Conservation (phyloP, 53 echinoderm and acorn worm species). For the Arbacia lixula region DNA sequence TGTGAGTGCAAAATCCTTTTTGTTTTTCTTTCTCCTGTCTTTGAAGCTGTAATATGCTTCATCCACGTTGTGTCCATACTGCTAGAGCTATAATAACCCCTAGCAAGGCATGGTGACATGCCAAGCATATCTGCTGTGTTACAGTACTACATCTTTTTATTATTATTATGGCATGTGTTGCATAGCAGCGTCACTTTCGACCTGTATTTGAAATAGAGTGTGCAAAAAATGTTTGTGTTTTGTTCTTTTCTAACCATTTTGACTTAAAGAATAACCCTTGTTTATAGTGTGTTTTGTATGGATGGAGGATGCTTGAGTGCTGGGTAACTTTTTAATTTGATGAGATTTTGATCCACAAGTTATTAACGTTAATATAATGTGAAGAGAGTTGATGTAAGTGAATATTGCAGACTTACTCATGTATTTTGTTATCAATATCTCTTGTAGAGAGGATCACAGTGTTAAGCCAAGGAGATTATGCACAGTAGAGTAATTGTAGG, state of each 20-base stretch:
- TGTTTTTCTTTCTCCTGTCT: slow-evolving; percentile 13
- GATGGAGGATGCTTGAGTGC: slow-evolving; percentile 6
- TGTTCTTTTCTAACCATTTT: slow-evolving; percentile 7
- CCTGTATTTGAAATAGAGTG: slow-evolving; percentile 49
- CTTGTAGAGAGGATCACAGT: background rate
- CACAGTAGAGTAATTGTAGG: background rate
- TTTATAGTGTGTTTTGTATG: slow-evolving; percentile 33
- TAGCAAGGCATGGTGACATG: slow-evolving; percentile 12
- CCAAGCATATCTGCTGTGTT: slow-evolving; percentile 57
- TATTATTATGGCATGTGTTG: slow-evolving; percentile 32
- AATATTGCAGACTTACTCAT: background rate
- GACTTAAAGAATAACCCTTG: slow-evolving; percentile 9
- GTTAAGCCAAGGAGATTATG: slow-evolving; percentile 2
- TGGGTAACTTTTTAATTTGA: background rate
- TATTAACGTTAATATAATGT: background rate
- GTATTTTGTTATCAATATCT: slow-evolving; percentile 1
- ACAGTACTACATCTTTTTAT: slow-evolving; percentile 53
- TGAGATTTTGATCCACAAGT: background rate
- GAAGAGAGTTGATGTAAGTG: background rate
- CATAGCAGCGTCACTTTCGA: slow-evolving; percentile 17
- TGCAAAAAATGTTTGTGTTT: slow-evolving; percentile 45
- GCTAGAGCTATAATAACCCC: slow-evolving; percentile 43
- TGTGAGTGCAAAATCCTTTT: slow-evolving; percentile 55
- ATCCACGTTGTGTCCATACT: slow-evolving; percentile 3
- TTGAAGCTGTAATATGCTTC: slow-evolving; percentile 54